Evolutionary conservation across 2,888 invertebrate genomes (phyloP), one percentile per base, ranked within the genome.

Genomic region (Syritta pipiens): DNA sequence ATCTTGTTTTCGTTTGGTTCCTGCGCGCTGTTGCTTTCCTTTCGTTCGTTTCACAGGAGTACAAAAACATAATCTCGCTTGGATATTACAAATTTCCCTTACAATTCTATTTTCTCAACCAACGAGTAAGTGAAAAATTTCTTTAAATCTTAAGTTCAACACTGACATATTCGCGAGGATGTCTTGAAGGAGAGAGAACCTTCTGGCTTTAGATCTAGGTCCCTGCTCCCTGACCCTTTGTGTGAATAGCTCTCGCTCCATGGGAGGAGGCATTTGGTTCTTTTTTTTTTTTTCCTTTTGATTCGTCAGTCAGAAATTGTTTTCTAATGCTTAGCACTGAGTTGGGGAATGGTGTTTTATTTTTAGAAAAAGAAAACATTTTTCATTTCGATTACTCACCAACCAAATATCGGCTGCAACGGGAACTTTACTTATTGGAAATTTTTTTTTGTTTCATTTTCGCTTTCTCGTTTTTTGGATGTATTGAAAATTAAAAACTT

Each of bases 361-460:
- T 79, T 79, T 51, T 79, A 79, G 79, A 79, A 68, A 40, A 44
- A 53, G 32, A 72, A 77, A 49, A 46, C 19, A 42, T 46, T 60
- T 44, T 55, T 49, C 37, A 24, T 55, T 74, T 79, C 74, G 74
- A 79, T 79, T 79, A 72, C 79, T 79, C 79, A 74, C 57, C 55
- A 62, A 46, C 7, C 32, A 59, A n/a, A 19, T 35, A 17, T 72
- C 28, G 77, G 40, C 57, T 79, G 67, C 55, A 79, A 74, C 49
- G 24, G 67, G 49, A 74, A 67, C 79, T n/a, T 76, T 63, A 55
- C 42, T 60, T 49, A 67, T 79, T 72, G 60, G 44, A 67, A 74
- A 63, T 53, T 35, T 26, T 60, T 48, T 3, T 40, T n/a, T n/a
- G n/a, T 20, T 48, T 46, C 2, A 28, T 48, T 53, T 35, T 60